Conservation (phyloP, 2,797 vertebrate species). For the Alauda arvensis region DNA sequence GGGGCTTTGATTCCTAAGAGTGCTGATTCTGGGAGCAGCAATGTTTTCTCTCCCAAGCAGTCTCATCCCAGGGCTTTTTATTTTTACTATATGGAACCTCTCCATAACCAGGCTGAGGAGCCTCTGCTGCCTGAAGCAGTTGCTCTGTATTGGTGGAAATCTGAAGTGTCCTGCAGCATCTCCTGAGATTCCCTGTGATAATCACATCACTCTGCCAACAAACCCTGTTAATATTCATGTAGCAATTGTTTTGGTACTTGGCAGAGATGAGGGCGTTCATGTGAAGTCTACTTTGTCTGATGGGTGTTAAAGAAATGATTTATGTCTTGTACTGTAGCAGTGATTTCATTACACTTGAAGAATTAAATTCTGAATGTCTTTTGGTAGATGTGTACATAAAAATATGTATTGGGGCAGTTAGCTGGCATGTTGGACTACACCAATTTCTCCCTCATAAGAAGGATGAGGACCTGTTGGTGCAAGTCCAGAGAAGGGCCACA, state of each 20-base stretch:
- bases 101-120: neutral
- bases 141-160: neutral
- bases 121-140: neutral
- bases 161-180: neutral
- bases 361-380: neutral
- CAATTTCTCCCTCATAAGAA: neutral
- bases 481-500: neutral
- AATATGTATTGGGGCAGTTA: neutral
- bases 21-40: neutral
- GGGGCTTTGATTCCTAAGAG: neutral
- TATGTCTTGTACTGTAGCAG: neutral
- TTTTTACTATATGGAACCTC: neutral
- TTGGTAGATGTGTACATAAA: neutral
- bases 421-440: neutral
- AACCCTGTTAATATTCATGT: neutral
- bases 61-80: neutral
- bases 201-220: neutral
- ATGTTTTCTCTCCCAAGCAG: neutral
- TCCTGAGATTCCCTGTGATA: neutral
- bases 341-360: neutral
- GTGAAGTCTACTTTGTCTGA: neutral
- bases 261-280: neutral
- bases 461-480: neutral
- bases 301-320: neutral
- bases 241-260: constrained; percentile 7